Percentiles rank a stretch among this genome's conserved stretches.
Conservation (phyloP, 2,113 vertebrate genomes). For the Caretta caretta region DNA sequence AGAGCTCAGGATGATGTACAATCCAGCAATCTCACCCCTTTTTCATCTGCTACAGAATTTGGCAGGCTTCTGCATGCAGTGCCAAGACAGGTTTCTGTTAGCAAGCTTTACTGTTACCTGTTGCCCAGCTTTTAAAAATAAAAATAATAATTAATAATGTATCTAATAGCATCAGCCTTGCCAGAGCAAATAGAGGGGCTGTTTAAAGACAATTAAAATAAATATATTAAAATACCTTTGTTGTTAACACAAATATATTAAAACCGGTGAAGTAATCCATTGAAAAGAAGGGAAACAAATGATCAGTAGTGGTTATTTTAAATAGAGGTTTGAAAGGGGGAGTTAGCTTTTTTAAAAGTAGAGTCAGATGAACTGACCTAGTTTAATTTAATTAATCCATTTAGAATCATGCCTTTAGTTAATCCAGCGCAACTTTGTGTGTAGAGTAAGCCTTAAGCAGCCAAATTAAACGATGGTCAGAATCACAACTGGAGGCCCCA, state of each 20-base stretch:
- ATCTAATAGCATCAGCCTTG: accelerated
- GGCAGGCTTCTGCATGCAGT: not conserved
- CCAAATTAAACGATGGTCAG: not conserved
- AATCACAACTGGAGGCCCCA: not conserved
- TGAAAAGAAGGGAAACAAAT: not conserved
- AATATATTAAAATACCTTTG: not conserved
- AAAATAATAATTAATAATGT: not conserved
- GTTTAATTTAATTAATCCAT: not conserved
- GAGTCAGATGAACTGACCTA: not conserved
- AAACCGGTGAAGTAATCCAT: not conserved
- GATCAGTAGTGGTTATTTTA: not conserved
- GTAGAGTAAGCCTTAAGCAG: not conserved
- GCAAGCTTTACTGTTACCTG: not conserved
- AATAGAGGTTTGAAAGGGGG: not conserved
- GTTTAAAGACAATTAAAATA: not conserved
- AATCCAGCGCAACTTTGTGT: not conserved
- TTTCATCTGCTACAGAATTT: not conserved
- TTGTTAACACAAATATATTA: not conserved
- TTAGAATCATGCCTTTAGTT: not conserved
- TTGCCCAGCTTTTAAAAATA: no score
- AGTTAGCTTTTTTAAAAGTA: not conserved
- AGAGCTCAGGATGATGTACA: not conserved
- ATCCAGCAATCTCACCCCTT: not conserved
- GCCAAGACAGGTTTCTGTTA: not conserved
- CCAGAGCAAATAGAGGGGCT: not conserved